Base-by-base conservation (phyloP, 2,797 vertebrate genomes). In the Pipistrellus kuhlii region DNA sequence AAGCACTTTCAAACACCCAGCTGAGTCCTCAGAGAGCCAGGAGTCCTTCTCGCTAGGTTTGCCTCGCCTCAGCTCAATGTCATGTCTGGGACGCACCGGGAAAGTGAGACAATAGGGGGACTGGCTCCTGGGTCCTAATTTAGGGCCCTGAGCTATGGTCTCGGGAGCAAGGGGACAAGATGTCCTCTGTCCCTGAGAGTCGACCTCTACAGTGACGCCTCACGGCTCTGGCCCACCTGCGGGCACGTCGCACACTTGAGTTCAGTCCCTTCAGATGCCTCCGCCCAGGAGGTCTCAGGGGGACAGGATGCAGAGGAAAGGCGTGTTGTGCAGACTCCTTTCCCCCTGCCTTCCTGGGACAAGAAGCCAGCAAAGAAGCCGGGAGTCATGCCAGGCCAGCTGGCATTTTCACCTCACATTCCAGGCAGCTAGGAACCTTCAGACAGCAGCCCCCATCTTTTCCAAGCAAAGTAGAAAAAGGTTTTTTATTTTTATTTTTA, bases 201-300 rank as follows among this genome's bases (percentile, higher is more conserved):
- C 44, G 8, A 2, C 41, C 62, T 82, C 5, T 30, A 12, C 14
- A 57, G 85, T 15, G 7, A 2, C 0, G 5, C 38, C 68, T 23
- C 7, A 0, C 0, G 0, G 12, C 18, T 68, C 35, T 53, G 41
- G 48, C 17, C n/a, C 25, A 38, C 76, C 41, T 0, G 0, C 5
- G 20, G 18, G 11, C n/a, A 11, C 27, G 11, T 1, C 1, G 5
- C 1, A 3, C 2, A 0, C 2, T 72, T 23, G 55, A 17, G 59
- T 30, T 80, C 38, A 14, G 51, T 23, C 85, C 46, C 17, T 32
- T 3, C 7, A 62, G 35, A 20, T 2, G 23, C 3, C 41, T 35
- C 27, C 14, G 1, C 14, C 66, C 77, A 3, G 57, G 12, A 20
- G 11, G 6, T 44, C 57, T 17, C 9, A 41, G 3, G 4, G 1